Base-by-base conservation (phyloP, 2,797 vertebrate species). In the Zonotrichia albicollis region DNA sequence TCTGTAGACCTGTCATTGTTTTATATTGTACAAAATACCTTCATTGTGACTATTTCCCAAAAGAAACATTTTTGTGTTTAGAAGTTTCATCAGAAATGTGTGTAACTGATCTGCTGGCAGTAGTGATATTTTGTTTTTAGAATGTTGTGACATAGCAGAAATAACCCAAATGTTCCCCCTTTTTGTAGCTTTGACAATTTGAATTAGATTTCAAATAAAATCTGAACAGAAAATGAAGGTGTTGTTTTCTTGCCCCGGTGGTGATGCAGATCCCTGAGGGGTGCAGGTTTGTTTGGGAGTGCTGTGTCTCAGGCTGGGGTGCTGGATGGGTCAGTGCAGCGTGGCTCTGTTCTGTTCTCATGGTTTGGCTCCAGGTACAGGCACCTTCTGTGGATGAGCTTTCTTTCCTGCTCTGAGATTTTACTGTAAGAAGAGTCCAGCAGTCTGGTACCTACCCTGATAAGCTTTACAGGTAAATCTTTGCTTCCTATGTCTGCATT, bases 1-100 rank as follows among this genome's bases (percentile, higher is more conserved):
- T 97, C 97, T 97, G 97, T 98, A 98, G 98, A 97, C 98, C 97
- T 97, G 97, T 98, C 97, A 96, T 98, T 99, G 98, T 99, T 99
- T 99, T 99, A 99, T 99, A 99, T 99, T 99, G 99, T 99, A 99
- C 98, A 99, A 98, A 98, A 98, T 98, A 98, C 97, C 97, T 98
- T 97, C 89, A 80, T 98, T 97, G 98, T 98, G 98, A 98, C 98
- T 98, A 97, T 97, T 98, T 97, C 97, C 96, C 94, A 95, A 95
- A 96, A 97, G 91, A 97, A 98, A 98, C 98, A 98, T 98, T 98
- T 98, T 98, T 98, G 98, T 98, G 97, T 97, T 98, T 98, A 98
- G 98, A 97, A 98, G 98, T 98, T 98, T 97, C 98, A 98, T 98
- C 97, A 96, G 95, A 98, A 97, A 97, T 98, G 97, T 98, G 98